These are phyloP conservation scores for Epinotia brunnichana DNA, from an alignment of 2,888 invertebrate genomes.

Conservation along the genomic window DNA sequence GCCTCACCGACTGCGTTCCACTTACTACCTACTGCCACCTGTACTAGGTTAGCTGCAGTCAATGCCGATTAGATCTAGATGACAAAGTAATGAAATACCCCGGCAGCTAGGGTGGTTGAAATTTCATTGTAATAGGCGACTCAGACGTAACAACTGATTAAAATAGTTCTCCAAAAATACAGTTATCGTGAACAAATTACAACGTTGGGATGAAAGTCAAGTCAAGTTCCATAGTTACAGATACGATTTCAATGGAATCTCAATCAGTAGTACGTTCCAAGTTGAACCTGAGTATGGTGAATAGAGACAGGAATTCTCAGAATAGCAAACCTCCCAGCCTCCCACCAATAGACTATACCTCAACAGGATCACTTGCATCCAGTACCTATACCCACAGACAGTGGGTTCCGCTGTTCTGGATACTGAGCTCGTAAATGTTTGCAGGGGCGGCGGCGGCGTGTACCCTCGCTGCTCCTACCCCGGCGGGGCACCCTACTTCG, in stretches of 20 bases:
- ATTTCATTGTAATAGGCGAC: neutral
- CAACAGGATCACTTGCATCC: neutral
- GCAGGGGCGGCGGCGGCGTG: slow-evolving; percentile 55
- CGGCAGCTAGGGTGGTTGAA: neutral
- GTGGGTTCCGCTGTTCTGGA: neutral
- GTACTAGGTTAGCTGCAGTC: slow-evolving; percentile 25
- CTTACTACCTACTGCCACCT: slow-evolving; percentile 41
- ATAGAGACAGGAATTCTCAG: neutral
- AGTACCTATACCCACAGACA: neutral
- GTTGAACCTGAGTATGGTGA: neutral
- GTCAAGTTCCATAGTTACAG: neutral
- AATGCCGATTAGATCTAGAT: slow-evolving; percentile 13
- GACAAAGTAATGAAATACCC: neutral
- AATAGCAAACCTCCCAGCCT: slow-evolving; percentile 4
- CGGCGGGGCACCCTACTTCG: slow-evolving; percentile 69
- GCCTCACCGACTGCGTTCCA: slow-evolving; percentile 59
- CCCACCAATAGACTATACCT: slow-evolving; percentile 1
- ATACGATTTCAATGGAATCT: neutral
- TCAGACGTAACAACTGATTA: too few species aligned
- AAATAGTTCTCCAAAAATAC: too few species aligned
- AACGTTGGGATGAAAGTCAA: neutral
- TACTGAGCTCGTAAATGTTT: slow-evolving; percentile 17
- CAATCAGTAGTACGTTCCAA: neutral
- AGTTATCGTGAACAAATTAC: too few species aligned
- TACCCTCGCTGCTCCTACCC: slow-evolving; percentile 69